These are phyloP conservation scores for Pyxicephalus adspersus DNA, from an alignment of 2,113 vertebrate genomes.

Conservation along the genomic window DNA sequence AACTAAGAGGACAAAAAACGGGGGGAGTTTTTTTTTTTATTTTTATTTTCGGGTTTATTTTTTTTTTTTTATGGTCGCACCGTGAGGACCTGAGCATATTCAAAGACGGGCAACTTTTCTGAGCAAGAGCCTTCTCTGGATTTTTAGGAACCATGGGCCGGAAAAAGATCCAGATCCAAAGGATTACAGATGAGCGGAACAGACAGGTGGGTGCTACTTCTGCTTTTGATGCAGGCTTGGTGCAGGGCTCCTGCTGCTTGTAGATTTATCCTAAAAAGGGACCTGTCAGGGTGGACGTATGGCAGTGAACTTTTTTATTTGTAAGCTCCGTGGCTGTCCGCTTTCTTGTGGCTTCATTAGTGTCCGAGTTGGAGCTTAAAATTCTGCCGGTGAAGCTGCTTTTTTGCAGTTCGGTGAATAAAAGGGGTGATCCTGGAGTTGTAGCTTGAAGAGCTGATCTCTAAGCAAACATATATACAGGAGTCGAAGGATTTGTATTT, in stretches of 20 bases:
- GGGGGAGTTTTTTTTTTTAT: background rate
- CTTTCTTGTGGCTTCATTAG: too few relatives aligned
- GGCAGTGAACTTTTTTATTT: too few relatives aligned
- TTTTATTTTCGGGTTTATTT: background rate
- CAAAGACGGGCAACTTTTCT: constrained; percentile 38
- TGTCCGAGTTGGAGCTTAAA: too few relatives aligned
- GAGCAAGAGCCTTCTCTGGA: constrained; percentile 45
- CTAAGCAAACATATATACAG: too few relatives aligned
- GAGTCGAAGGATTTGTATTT: too few relatives aligned
- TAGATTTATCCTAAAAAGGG: background rate
- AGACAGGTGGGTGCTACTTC: constrained; percentile 81
- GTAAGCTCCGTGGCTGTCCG: too few relatives aligned
- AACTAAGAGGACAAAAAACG: constrained; percentile 64
- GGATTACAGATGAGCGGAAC: constrained; percentile 97
- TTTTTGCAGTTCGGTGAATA: too few relatives aligned
- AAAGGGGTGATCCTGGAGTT: too few relatives aligned
- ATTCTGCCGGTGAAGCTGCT: too few relatives aligned
- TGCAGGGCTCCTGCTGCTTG: constrained; percentile 14
- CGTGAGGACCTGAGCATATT: constrained; percentile 56
- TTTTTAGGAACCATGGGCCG: constrained; percentile 87
- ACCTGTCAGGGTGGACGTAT: too few relatives aligned
- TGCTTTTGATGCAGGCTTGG: constrained; percentile 9
- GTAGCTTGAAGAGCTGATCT: too few relatives aligned
- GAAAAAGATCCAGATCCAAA: constrained; percentile 99
- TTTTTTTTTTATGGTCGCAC: constrained; percentile 64